Percentiles rank a stretch among this genome's conserved stretches.
These are phyloP conservation scores for Sylvilagus floridanus DNA, from an alignment of 2,797 vertebrate species.

Conservation along the genomic window DNA sequence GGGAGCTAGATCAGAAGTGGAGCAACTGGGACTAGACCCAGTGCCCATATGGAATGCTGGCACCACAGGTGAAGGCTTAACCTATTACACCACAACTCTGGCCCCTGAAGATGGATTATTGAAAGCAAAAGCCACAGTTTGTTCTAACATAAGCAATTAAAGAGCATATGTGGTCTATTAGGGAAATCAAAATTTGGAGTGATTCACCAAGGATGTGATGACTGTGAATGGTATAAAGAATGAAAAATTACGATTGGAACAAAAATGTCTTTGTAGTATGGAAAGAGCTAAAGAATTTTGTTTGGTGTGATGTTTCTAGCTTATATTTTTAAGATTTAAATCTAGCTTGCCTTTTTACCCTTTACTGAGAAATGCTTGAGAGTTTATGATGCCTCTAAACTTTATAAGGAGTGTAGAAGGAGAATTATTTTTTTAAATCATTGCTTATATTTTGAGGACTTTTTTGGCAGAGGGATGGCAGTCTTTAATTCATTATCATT, in stretches of 20 bases:
- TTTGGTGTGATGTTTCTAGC: background rate
- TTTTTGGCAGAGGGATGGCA: background rate
- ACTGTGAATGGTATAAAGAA: constrained; percentile 6
- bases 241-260: background rate
- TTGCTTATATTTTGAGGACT: background rate
- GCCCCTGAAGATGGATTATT: background rate
- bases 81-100: too few species aligned
- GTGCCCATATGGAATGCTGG: too few species aligned
- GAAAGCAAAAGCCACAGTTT: background rate
- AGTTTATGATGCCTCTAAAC: constrained; percentile 1
- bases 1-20: too few species aligned
- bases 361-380: constrained; percentile 15
- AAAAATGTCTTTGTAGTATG: constrained; percentile 32
- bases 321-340: constrained; percentile 12
- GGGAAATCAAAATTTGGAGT: constrained; percentile 24
- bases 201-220: background rate
- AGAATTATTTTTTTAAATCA: constrained; percentile 40
- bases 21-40: too few species aligned
- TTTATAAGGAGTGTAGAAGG: background rate
- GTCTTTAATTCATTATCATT: constrained; percentile 17
- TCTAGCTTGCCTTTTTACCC: constrained; percentile 9
- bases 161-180: background rate
- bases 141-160: background rate
- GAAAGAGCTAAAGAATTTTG: background rate
- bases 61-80: too few species aligned